Conservation (phyloP, 2,113 vertebrate genomes). For the Shinisaurus crocodilurus region DNA sequence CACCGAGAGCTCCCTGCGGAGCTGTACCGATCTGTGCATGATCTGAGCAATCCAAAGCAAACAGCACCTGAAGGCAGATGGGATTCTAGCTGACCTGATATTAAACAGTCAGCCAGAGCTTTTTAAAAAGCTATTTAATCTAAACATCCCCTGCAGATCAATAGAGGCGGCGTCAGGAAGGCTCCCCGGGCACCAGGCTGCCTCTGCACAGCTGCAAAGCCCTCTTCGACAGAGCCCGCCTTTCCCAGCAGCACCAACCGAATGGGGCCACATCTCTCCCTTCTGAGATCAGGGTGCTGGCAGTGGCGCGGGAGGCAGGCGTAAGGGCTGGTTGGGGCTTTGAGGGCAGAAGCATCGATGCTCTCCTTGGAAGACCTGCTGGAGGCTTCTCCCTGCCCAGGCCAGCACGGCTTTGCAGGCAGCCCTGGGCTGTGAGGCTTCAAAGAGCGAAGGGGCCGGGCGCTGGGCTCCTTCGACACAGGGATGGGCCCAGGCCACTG, state of each 20-base stretch:
- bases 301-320: too few relatives aligned
- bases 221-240: not conserved
- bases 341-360: too few relatives aligned
- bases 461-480: too few relatives aligned
- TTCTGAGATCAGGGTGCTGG: not conserved
- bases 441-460: too few relatives aligned
- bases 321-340: too few relatives aligned
- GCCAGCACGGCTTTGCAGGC: too few relatives aligned
- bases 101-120: not conserved
- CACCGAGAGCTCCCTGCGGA: too few relatives aligned
- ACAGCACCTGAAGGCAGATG: not conserved
- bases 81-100: not conserved
- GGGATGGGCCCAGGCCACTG: too few relatives aligned
- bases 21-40: rapidly evolving
- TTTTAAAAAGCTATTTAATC: not conserved
- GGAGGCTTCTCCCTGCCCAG: too few relatives aligned
- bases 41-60: not conserved
- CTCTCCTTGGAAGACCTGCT: too few relatives aligned
- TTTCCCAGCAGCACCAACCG: not conserved
- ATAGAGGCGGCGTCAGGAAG: not conserved
- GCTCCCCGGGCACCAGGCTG: not conserved
- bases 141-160: not conserved
- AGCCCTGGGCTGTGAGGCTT: too few relatives aligned
- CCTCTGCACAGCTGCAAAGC: not conserved
- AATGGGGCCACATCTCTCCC: not conserved